A percentile compares a stretch with the other conserved stretches of the same genome.
Conservation (phyloP, 2,888 invertebrate species). For the Plebejus anna region DNA sequence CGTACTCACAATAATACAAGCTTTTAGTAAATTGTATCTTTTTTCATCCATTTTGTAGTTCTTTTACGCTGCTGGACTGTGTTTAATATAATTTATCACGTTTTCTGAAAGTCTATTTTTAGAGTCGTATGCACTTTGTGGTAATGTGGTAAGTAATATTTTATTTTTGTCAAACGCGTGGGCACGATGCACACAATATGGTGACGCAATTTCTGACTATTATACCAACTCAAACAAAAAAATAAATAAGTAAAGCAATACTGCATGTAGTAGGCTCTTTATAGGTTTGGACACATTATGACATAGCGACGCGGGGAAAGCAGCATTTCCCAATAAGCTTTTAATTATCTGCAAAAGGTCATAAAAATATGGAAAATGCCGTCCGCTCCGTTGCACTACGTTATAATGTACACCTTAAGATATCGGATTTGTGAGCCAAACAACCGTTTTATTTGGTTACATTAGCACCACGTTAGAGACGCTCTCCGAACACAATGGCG, state of each 20-base stretch:
- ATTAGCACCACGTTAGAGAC: constrained; percentile 10
- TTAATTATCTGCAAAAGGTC: no score
- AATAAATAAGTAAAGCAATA: no score
- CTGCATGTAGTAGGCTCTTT: no score
- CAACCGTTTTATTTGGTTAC: not conserved
- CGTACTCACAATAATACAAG: constrained; percentile 4
- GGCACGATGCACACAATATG: not conserved
- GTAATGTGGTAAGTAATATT: not conserved
- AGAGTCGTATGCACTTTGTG: not conserved
- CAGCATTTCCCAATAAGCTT: no score
- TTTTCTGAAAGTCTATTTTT: not conserved
- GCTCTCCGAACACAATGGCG: not conserved
- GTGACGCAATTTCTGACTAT: not conserved
- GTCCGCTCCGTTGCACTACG: not conserved
- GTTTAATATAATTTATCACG: not conserved
- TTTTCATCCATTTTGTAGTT: not conserved
- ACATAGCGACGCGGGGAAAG: no score
- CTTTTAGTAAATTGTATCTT: constrained; percentile 11
- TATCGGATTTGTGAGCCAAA: not conserved
- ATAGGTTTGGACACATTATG: no score
- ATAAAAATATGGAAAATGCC: not conserved
- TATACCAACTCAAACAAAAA: no score
- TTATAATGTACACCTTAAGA: not conserved
- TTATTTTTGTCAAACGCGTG: not conserved
- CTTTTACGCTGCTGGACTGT: not conserved